Evolutionary conservation across 2,888 invertebrate genomes (phyloP), one percentile per base, ranked within the genome.

Genomic region (Stramonita haemastoma): DNA sequence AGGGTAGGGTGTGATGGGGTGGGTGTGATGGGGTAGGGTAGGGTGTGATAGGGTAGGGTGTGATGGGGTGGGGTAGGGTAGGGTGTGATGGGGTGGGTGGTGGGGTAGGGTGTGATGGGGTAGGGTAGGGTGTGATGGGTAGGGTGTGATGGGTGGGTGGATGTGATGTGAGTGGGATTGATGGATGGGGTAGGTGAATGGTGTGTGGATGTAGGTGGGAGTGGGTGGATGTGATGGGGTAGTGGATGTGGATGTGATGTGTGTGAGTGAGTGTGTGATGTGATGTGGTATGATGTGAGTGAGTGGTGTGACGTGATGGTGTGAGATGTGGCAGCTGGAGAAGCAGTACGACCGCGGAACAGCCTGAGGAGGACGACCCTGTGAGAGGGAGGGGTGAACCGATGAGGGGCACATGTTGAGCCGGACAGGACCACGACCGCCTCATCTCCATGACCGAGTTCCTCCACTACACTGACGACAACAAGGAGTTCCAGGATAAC

Each of bases 351-450:
- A 98, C 87, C 97, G 97, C 0, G 98, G 97, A 98, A 98, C 19
- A 97, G 97, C 5, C 98, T 17, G 94, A 93, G 11, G 98, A 98
- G 94, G 98, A 98, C 95, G 99, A 99, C 96, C 97, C 98, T 96
- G 97, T 95, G 88, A 95, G 91, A 97, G 97, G 1, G 99, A 99
- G 96, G 99, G 96, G 98, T 99, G 98, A 98, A 99, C 96, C 97
- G 66, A 99, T 99, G 99, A 97, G 99, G 17, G 99, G 95, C 99
- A 99, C 95, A 98, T 99, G 1, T 98, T 99, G 95, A 89, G 99
- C 99, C n/a, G n/a, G n/a, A n/a, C 92, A 94, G 89, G 99, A 99
- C 96, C 96, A 97, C 56, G 99, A 99, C 95, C 97, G 98, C 0
- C 97, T 99, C 86, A 98, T 99, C 91, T 93, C 94, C 83, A 66